Conservation (phyloP, 2,113 vertebrate species). For the Sinocyclocheilus grahami region DNA sequence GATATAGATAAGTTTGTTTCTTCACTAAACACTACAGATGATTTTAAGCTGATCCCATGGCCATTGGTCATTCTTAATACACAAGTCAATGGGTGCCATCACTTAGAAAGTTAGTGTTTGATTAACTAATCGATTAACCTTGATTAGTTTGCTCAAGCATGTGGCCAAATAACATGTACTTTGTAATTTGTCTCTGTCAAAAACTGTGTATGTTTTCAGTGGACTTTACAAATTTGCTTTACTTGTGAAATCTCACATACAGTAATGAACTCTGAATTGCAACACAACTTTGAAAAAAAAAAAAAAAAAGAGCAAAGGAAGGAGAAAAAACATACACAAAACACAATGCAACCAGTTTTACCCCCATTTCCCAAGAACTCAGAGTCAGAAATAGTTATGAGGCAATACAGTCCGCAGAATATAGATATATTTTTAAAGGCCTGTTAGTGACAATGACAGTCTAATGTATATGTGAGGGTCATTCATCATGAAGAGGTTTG, state of each 20-base stretch:
- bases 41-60: background rate
- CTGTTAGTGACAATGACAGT: background rate
- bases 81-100: background rate
- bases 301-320: background rate
- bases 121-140: background rate
- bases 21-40: background rate
- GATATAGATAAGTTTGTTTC: background rate
- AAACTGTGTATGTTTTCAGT: background rate
- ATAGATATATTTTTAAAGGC: conserved; percentile 17
- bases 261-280: conserved; percentile 50
- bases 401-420: conserved; percentile 20
- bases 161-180: background rate
- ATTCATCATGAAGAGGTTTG: conserved; percentile 36
- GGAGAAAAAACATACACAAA: conserved; percentile 24
- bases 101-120: background rate
- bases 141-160: background rate
- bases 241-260: background rate
- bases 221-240: background rate
- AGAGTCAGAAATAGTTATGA: conserved; percentile 17
- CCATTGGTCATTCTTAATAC: background rate
- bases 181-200: too few relatives aligned
- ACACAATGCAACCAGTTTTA: conserved; percentile 17
- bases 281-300: conserved; percentile 46
- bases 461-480: conserved; percentile 20
- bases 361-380: conserved; percentile 20